Base-by-base conservation (phyloP, 2,797 vertebrate genomes). In the Syncerus caffer region DNA sequence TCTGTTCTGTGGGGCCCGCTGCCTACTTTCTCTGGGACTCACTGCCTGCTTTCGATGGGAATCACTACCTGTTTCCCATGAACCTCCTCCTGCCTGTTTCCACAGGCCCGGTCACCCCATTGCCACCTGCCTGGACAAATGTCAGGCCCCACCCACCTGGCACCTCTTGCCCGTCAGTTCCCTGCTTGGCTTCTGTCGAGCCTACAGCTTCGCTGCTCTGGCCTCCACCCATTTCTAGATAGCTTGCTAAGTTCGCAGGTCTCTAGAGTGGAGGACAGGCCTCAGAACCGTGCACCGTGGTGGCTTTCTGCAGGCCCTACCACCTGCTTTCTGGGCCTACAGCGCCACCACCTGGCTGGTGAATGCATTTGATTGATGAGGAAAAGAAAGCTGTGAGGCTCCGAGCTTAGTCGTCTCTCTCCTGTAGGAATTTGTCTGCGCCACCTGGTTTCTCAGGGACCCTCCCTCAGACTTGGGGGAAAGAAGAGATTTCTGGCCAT, bases 91-190 rank as follows among this genome's bases (percentile, higher is more conserved):
- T 19, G 57, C 31, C 42, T 53, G 25, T 15, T 25, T 5, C 86
- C 19, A 4, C 2, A 12, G 50, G 62, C 27, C 82, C 3, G 2
- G 1, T 21, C 78, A 13, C 1, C 45, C 55, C n/a, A 4, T 2
- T 13, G 55, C 78, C 38, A 71, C 29, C 34, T 23, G 57, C 67
- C 25, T 10, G 57, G 31, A 53, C 51, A 79, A 79, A 13, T 25
- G 6, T 67, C 29, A 38, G 58, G 50, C 4, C 25, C 31, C 67
- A 14, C 51, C 78, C 12, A 19, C 9, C 0, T 0, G 6, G 67
- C 51, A 42, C 29, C 23, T 60, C 9, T 34, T 58, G n/a, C 64
- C 82, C 29, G 10, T 34, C 57, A 2, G 1, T 9, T 8, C 42
- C 88, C 42, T 2, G 1, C 14, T n/a, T 2, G 45, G 74, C 50